Conservation (phyloP, 2,797 vertebrate genomes). For the Rhodeus uyekii region DNA sequence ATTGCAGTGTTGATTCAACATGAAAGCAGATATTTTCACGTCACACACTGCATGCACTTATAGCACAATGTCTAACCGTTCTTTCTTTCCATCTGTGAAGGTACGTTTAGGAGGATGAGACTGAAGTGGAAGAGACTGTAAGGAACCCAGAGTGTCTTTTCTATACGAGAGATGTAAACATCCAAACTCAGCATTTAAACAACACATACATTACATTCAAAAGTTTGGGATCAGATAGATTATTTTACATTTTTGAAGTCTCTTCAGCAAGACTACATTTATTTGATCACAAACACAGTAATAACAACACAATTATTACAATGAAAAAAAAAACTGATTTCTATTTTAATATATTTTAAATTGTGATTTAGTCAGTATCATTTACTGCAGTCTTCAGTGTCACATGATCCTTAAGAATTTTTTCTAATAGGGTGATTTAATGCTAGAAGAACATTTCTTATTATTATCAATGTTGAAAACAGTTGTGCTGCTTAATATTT, state of each 20-base stretch:
- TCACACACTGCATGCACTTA: conserved; percentile 31
- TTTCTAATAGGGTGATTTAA: not conserved
- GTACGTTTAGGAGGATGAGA: conserved; percentile 43
- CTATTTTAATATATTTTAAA: too few species aligned
- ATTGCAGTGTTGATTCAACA: not conserved
- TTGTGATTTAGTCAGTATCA: not conserved
- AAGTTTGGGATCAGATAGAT: not conserved
- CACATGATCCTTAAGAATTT: not conserved
- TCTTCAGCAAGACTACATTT: not conserved
- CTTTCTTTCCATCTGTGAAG: conserved; percentile 42
- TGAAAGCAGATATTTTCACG: not conserved
- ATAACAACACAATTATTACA: too few species aligned
- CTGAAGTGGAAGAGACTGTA: conserved; percentile 17
- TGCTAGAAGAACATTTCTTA: not conserved
- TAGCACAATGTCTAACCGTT: conserved; percentile 40
- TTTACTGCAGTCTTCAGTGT: not conserved
- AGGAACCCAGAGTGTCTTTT: conserved; percentile 20
- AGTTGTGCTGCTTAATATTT: not conserved
- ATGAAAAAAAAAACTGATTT: too few species aligned
- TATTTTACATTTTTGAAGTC: not conserved
- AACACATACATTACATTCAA: not conserved
- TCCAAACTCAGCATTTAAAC: not conserved
- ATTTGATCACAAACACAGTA: not conserved
- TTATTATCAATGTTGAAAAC: not conserved
- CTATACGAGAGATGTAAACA: conserved; percentile 26